phyloP scores from a whole-genome alignment of 2,888 invertebrate genomes.

The Nephrotoma guestfalica region DNA sequence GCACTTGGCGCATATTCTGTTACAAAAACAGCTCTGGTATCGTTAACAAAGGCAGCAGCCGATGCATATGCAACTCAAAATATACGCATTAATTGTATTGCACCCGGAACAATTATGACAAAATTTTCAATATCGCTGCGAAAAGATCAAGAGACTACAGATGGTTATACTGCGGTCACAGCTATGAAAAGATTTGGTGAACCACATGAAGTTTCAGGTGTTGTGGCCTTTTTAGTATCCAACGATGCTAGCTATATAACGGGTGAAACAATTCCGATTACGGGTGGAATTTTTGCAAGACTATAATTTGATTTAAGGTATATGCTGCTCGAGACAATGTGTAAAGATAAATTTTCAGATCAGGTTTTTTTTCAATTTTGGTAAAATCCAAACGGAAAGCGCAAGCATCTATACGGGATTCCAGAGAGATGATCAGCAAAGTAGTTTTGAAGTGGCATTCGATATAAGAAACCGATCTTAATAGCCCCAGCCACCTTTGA shows the following conservation, averaged over 20 bases:
- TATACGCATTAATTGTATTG: conserved; percentile 85
- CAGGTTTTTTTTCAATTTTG: no score
- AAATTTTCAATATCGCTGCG: conserved; percentile 63
- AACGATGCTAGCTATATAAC: conserved; percentile 78
- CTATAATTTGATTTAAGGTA: conserved; percentile 34
- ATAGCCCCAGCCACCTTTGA: no score
- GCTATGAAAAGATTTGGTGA: conserved; percentile 56
- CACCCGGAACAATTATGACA: conserved; percentile 84
- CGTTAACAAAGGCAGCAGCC: conserved; percentile 71
- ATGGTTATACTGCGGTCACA: conserved; percentile 40
- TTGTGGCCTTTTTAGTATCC: conserved; percentile 69
- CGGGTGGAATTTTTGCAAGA: conserved; percentile 61
- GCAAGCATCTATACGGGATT: no score
- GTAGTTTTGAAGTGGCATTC: no score
- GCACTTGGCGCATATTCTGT: conserved; percentile 78
- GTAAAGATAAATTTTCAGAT: no score
- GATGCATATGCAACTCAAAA: conserved; percentile 61
- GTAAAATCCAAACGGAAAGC: no score
- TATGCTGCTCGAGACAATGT: no score
- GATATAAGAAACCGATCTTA: no score
- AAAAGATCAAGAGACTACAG: conserved; percentile 39
- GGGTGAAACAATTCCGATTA: conserved; percentile 27
- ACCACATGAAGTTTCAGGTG: conserved; percentile 57
- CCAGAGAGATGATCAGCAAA: no score
- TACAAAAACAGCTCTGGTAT: conserved; percentile 84